phyloP scores from a whole-genome alignment of 2,888 invertebrate genomes.

The Tuberolachnus salignus region DNA sequence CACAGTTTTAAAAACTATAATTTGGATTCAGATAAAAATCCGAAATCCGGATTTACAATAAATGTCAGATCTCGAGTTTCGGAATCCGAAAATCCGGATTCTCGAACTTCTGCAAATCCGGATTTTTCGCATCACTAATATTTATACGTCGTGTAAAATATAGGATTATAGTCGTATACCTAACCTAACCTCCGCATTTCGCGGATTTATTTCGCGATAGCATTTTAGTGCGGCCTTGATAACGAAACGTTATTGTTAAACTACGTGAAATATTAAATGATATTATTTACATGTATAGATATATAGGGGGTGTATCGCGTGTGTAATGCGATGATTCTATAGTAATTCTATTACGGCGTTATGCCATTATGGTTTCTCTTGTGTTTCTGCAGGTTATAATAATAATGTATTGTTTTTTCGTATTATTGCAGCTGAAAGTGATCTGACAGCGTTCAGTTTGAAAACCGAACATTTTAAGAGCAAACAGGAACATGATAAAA shows the following conservation, averaged over 20 bases:
- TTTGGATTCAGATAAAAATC: too few species aligned
- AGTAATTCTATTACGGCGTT: constrained; percentile 36
- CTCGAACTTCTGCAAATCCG: too few species aligned
- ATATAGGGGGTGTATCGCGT: background rate
- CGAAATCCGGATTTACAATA: too few species aligned
- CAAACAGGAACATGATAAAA: constrained; percentile 72
- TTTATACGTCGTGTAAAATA: too few species aligned
- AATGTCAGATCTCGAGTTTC: too few species aligned
- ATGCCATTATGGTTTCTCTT: constrained; percentile 5
- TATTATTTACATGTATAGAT: background rate
- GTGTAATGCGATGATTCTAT: constrained; percentile 37
- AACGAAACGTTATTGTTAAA: constrained; percentile 32
- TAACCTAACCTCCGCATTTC: too few species aligned
- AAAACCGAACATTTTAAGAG: constrained; percentile 79
- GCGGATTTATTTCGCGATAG: constrained; percentile 4
- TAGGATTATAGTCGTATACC: too few species aligned
- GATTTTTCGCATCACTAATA: too few species aligned
- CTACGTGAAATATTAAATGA: constrained; percentile 36
- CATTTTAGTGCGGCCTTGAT: constrained; percentile 34
- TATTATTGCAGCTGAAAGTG: constrained; percentile 83
- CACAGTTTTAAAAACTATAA: too few species aligned
- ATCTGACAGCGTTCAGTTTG: constrained; percentile 84
- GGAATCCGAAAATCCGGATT: too few species aligned
- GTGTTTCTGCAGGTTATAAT: constrained; percentile 12
- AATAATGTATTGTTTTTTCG: constrained; percentile 31